Percentiles rank a stretch among this genome's conserved stretches.
phyloP scores from a whole-genome alignment of 2,797 vertebrate species.

The Anguilla obscura region DNA sequence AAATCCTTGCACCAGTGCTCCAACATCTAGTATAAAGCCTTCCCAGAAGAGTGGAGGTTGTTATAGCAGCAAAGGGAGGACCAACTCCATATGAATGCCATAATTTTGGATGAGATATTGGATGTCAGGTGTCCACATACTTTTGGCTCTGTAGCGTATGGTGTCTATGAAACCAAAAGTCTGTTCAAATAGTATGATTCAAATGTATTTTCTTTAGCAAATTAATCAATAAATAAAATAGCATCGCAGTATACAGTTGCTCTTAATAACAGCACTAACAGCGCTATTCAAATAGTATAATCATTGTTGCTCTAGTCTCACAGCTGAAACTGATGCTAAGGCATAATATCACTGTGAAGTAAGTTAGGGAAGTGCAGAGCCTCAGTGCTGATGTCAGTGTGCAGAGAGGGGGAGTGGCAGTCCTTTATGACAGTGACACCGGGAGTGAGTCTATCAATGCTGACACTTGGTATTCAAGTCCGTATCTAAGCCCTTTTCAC shows the following conservation, averaged over 20 bases:
- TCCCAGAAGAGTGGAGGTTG: too few relatives aligned
- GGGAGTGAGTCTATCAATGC: constrained; percentile 37
- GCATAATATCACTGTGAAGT: constrained; percentile 26
- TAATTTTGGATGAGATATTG: too few relatives aligned
- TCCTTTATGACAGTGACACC: constrained; percentile 32
- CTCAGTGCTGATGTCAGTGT: constrained; percentile 20
- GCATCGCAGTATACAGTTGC: background rate
- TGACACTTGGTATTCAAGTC: constrained; percentile 56
- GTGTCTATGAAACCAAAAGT: too few relatives aligned
- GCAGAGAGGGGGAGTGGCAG: constrained; percentile 1
- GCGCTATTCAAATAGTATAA: background rate
- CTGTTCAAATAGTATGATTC: too few relatives aligned
- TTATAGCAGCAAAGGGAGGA: too few relatives aligned
- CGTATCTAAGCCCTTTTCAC: constrained; percentile 50
- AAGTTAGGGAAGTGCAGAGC: constrained; percentile 34
- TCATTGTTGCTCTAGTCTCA: background rate
- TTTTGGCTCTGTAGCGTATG: too few relatives aligned
- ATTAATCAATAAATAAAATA: background rate
- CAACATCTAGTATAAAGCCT: too few relatives aligned
- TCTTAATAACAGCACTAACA: background rate
- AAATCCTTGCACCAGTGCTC: too few relatives aligned
- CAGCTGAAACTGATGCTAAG: background rate
- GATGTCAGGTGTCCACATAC: too few relatives aligned
- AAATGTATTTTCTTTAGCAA: background rate
- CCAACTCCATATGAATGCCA: too few relatives aligned